Base-by-base conservation (phyloP, 2,113 vertebrate genomes). In the Gymnorhina tibicen region DNA sequence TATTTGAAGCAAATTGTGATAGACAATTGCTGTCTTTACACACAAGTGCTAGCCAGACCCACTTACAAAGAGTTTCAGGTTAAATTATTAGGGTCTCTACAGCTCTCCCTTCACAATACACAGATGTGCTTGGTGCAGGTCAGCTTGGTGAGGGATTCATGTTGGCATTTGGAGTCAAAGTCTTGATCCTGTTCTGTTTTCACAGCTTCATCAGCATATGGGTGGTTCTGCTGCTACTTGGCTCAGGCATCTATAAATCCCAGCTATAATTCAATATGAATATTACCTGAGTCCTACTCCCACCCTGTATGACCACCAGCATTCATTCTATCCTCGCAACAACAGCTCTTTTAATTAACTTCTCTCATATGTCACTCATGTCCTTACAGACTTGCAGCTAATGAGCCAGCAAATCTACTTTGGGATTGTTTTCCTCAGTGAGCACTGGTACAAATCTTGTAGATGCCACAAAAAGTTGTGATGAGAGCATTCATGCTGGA, bases 331-430 rank as follows among this genome's bases (percentile, higher is more conserved):
- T 85, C 58, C 86, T 84, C 1, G 0, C 76, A 93, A 64, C 60
- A 81, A 74, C 22, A 93, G 68, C 41, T 96, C 32, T 92, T 93
- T 89, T 91, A 95, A 97, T 94, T 96, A 96, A 84, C 64, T 95
- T 91, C 83, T 89, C 79, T 91, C 11, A 0, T 75, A 92, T 7
- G 7, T 96, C 92, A 85, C 66, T 86, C 68, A 24, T 63, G 83
- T 78, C 92, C 82, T 93, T 84, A 87, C 68, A 96, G 85, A 81
- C 80, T 93, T 0, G 0, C 69, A 94, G 85, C 73, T 97, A 95
- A 96, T 68, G 83, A 96, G 86, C 73, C 91, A 94, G 66, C 37
- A 96, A 97, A 94, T 89, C 76, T 94, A 87, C 10, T 12, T 83
- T 92, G 67, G 47, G 80, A 84, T 75, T 95, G 80, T 81, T 96